Percentiles rank a stretch among this genome's conserved stretches.
These are phyloP conservation scores for Crotophaga sulcirostris DNA, from an alignment of 2,113 vertebrate species.

Conservation along the genomic window DNA sequence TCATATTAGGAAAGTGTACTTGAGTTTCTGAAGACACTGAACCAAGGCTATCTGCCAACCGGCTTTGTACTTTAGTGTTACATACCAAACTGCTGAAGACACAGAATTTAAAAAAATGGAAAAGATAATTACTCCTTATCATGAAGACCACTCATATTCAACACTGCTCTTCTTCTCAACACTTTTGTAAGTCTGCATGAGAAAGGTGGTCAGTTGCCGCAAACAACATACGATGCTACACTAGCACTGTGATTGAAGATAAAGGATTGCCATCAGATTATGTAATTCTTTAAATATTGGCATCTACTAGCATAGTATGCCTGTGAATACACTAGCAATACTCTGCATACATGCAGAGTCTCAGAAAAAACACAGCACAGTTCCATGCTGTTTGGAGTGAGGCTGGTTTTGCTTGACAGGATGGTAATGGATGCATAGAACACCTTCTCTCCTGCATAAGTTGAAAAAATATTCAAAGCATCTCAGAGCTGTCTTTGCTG, in stretches of 20 bases:
- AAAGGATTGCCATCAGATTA: not conserved
- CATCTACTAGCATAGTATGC: not conserved
- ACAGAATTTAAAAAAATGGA: not conserved
- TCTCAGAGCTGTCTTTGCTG: not conserved
- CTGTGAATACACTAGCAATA: not conserved
- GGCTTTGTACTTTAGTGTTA: not conserved
- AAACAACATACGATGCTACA: not conserved
- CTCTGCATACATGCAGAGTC: rapidly evolving
- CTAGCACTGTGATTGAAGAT: not conserved
- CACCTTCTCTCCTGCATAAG: not conserved
- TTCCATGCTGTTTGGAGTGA: not conserved
- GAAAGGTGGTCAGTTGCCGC: not conserved
- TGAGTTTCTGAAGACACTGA: not conserved
- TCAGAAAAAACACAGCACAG: not conserved
- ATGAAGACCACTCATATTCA: not conserved
- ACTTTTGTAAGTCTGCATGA: not conserved
- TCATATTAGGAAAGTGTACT: not conserved
- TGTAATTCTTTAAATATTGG: not conserved
- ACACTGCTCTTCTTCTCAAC: not conserved
- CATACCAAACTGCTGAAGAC: not conserved
- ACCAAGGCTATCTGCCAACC: not conserved
- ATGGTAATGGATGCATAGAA: not conserved
- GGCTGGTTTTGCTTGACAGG: not conserved
- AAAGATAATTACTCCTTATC: not conserved
- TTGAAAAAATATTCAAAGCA: not conserved